These are phyloP conservation scores for Allacma fusca DNA, from an alignment of 2,888 invertebrate species.

Conservation along the genomic window DNA sequence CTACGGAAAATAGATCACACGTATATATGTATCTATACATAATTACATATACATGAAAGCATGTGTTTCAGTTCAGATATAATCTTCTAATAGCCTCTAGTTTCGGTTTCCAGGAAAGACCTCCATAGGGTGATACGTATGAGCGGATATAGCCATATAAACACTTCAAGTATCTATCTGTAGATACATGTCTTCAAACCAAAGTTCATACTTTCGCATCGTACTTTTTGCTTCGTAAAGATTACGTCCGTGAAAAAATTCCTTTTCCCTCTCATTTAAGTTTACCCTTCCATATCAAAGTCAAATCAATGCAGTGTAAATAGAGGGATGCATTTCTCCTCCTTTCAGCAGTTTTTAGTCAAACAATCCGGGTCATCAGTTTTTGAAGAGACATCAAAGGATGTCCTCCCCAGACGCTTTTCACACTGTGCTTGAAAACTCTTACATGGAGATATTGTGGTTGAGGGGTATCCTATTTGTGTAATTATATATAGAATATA, in stretches of 20 bases:
- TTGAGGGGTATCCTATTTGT: too few relatives aligned
- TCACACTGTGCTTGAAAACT: background rate
- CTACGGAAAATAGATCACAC: too few relatives aligned
- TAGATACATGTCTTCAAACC: too few relatives aligned
- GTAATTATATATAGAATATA: too few relatives aligned
- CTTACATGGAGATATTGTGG: too few relatives aligned
- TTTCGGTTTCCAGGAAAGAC: too few relatives aligned
- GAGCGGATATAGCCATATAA: too few relatives aligned
- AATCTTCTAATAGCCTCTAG: too few relatives aligned
- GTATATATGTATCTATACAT: background rate
- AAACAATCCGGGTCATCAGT: background rate
- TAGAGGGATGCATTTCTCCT: background rate
- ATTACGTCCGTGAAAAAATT: conserved; percentile 1
- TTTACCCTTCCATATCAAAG: conserved; percentile 2
- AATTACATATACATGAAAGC: background rate
- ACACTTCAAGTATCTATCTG: too few relatives aligned
- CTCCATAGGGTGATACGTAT: too few relatives aligned
- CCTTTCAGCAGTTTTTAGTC: background rate
- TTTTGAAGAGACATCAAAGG: background rate
- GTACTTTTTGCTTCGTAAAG: background rate
- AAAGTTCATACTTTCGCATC: background rate
- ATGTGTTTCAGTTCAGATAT: background rate
- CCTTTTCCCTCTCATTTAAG: conserved; percentile 7
- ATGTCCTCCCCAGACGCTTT: background rate
- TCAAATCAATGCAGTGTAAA: background rate